These are phyloP conservation scores for Ctenopoma multispine DNA, from an alignment of 2,797 vertebrate genomes.

Conservation along the genomic window DNA sequence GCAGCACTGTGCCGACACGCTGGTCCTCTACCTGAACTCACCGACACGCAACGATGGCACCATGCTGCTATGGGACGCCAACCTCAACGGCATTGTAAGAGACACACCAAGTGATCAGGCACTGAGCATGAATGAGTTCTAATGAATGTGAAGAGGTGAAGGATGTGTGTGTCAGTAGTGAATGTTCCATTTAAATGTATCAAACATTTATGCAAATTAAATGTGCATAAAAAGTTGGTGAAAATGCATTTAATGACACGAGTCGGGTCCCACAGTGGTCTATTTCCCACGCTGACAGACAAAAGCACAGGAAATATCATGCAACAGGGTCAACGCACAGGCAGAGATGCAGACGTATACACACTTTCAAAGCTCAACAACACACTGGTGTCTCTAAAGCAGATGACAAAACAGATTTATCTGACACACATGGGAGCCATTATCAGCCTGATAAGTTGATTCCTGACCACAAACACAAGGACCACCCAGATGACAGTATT, in stretches of 20 bases:
- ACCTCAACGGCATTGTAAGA: constrained; percentile 86
- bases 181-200: neutral
- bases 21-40: constrained; percentile 88
- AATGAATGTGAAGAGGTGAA: no score
- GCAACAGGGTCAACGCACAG: neutral
- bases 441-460: constrained; percentile 27
- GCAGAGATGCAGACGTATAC: neutral
- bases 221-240: no score
- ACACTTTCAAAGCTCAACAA: neutral
- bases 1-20: constrained; percentile 85
- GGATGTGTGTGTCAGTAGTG: no score
- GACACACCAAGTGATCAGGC: neutral
- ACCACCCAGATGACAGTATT: constrained; percentile 21
- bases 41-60: constrained; percentile 86
- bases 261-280: no score
- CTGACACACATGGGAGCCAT: constrained; percentile 20
- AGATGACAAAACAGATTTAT: constrained; percentile 6
- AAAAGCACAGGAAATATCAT: neutral
- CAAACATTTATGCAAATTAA: no score
- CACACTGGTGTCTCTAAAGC: neutral
- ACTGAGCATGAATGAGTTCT: neutral
- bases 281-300: no score
- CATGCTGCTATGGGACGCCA: constrained; percentile 88
- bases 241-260: no score
- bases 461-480: neutral